Conservation (phyloP, 2,797 vertebrate genomes). For the Atherinosoma microstoma region DNA sequence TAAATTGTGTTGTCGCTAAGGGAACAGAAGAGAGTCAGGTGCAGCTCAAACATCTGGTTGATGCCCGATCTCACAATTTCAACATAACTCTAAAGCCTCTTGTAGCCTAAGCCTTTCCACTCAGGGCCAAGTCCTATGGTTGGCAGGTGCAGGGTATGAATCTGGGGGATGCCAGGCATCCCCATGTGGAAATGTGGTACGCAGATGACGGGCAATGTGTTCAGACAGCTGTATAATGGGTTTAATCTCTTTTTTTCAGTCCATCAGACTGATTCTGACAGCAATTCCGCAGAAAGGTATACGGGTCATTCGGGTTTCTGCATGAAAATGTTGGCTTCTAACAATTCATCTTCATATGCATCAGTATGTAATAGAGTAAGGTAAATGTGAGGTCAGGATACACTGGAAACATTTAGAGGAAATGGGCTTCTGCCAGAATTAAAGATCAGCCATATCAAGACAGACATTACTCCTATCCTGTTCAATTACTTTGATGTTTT, state of each 20-base stretch:
- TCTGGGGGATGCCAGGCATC: constrained; percentile 59
- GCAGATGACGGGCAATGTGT: constrained; percentile 73
- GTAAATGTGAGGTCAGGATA: constrained; percentile 56
- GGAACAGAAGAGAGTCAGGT: constrained; percentile 61
- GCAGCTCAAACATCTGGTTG: constrained; percentile 77
- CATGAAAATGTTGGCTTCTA: constrained; percentile 52
- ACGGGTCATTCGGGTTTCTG: constrained; percentile 52
- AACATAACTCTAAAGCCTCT: constrained; percentile 55
- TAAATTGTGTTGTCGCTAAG: constrained; percentile 69
- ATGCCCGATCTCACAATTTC: constrained; percentile 61
- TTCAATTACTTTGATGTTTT: constrained; percentile 21
- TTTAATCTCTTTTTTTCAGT: constrained; percentile 61
- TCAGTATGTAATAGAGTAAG: constrained; percentile 34
- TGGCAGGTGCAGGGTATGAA: constrained; percentile 68
- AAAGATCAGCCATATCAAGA: constrained; percentile 19
- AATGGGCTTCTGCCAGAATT: constrained; percentile 28
- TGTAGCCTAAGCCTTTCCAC: constrained; percentile 57
- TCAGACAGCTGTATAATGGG: constrained; percentile 75
- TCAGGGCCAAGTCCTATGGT: constrained; percentile 62
- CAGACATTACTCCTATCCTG: constrained; percentile 1
- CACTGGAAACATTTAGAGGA: constrained; percentile 36
- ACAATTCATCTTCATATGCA: constrained; percentile 55
- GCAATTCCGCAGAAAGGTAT: constrained; percentile 48
- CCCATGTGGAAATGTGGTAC: constrained; percentile 66
- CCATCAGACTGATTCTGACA: constrained; percentile 57